Conservation (phyloP, 2,113 vertebrate genomes). For the Hydrolagus affinis region DNA sequence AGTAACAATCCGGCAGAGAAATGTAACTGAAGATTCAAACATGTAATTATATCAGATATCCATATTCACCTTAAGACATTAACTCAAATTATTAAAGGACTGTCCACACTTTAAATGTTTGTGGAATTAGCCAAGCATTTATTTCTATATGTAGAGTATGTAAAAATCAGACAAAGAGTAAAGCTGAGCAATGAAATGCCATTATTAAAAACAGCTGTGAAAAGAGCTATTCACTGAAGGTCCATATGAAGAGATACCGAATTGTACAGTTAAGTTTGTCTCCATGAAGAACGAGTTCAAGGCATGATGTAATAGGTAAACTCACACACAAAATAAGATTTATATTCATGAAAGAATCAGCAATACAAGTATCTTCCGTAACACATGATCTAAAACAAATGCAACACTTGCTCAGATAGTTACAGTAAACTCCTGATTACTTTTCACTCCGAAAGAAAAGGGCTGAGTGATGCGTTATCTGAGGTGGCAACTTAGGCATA, state of each 20-base stretch:
- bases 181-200: neutral
- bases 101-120: neutral
- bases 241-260: neutral
- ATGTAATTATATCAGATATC: neutral
- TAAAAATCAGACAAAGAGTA: neutral
- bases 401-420: no score
- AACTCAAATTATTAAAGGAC: neutral
- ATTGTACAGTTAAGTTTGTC: neutral
- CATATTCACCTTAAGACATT: neutral
- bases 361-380: no score
- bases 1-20: no score
- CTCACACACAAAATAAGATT: no score
- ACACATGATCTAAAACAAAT: no score
- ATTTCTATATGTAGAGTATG: no score
- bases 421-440: no score
- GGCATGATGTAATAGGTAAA: no score
- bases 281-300: neutral
- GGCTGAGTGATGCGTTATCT: no score
- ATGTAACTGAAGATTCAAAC: neutral
- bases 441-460: no score
- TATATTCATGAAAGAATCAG: no score
- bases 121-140: neutral
- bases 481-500: no score
- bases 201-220: neutral
- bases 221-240: neutral